A percentile compares a stretch with the other conserved stretches of the same genome.
Conservation (phyloP, 35 echinoderm and acorn worm species). For the Antedon bifida region DNA sequence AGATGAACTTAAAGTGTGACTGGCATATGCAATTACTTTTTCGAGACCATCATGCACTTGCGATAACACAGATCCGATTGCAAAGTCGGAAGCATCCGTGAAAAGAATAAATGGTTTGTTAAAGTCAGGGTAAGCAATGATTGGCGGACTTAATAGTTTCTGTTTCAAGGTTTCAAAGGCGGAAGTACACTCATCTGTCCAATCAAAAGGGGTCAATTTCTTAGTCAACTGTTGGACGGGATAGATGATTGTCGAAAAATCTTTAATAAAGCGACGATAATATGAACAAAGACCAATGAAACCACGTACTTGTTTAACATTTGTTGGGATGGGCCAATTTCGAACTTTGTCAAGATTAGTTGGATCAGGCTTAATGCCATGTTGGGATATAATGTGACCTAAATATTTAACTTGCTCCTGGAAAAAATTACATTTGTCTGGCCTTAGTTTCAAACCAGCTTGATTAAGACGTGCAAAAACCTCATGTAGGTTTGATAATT, state of each 20-base stretch:
- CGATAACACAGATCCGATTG: conserved; percentile 18
- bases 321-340: not conserved
- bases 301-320: not conserved
- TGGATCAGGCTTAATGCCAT: conserved; percentile 10
- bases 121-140: conserved; percentile 10
- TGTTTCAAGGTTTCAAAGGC: conserved; percentile 10
- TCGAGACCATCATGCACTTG: not conserved
- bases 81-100: conserved; percentile 23
- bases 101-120: conserved; percentile 8
- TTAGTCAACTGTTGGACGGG: conserved; percentile 12
- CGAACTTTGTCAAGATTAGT: not conserved
- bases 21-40: no score
- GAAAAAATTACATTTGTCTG: no score
- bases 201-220: not conserved
- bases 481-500: no score
- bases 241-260: conserved; percentile 2
- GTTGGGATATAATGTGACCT: conserved; percentile 1
- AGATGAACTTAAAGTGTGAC: no score
- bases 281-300: conserved; percentile 19
- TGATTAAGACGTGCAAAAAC: no score
- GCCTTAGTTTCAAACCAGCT: no score
- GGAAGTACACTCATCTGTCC: not conserved
- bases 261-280: conserved; percentile 19
- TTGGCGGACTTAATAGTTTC: not conserved
- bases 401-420: conserved; percentile 23